Evolutionary conservation across 37 sponge, comb jelly and placozoan genomes (phyloP).

Genomic region (Agelas oroides): DNA sequence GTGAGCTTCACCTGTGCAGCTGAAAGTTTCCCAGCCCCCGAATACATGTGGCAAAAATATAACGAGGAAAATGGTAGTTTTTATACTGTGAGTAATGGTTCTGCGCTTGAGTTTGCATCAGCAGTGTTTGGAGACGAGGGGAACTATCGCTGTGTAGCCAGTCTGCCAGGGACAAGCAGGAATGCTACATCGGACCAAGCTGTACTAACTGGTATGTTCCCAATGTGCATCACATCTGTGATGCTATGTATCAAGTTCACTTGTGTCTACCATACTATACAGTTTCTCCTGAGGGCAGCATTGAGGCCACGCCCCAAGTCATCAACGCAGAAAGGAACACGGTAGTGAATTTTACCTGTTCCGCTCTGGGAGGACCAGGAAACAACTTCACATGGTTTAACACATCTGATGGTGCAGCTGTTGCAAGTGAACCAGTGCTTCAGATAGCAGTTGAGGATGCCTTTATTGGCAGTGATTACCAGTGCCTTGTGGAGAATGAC

Average conservation of each 20-base stretch:
- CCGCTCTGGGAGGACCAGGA: slow-evolving; percentile 57
- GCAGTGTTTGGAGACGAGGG: slow-evolving; percentile 25
- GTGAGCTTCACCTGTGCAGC: slow-evolving; percentile 51
- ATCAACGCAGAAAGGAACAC: not conserved
- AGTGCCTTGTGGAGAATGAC: slow-evolving; percentile 59
- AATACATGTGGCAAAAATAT: slow-evolving; percentile 42
- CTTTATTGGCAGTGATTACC: slow-evolving; percentile 68
- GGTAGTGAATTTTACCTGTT: slow-evolving; percentile 37
- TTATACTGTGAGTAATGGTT: not conserved
- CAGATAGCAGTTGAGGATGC: slow-evolving; percentile 29
- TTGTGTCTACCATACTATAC: not conserved
- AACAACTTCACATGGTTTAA: slow-evolving; percentile 48
- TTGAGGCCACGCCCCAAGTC: slow-evolving; percentile 18
- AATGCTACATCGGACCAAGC: not conserved
- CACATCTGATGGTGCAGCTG: slow-evolving; percentile 6
- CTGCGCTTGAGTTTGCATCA: not conserved
- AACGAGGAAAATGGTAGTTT: not conserved
- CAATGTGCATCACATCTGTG: not conserved
- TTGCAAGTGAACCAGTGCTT: slow-evolving; percentile 1
- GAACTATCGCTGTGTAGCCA: slow-evolving; percentile 9
- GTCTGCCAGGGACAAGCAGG: not conserved
- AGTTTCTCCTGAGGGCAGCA: slow-evolving; percentile 54
- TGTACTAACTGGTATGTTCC: not conserved
- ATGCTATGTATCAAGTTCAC: not conserved
- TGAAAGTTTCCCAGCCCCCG: slow-evolving; percentile 30